These are phyloP conservation scores for Cremastinae sp. DNA, from an alignment of 2,888 invertebrate species.

Conservation along the genomic window DNA sequence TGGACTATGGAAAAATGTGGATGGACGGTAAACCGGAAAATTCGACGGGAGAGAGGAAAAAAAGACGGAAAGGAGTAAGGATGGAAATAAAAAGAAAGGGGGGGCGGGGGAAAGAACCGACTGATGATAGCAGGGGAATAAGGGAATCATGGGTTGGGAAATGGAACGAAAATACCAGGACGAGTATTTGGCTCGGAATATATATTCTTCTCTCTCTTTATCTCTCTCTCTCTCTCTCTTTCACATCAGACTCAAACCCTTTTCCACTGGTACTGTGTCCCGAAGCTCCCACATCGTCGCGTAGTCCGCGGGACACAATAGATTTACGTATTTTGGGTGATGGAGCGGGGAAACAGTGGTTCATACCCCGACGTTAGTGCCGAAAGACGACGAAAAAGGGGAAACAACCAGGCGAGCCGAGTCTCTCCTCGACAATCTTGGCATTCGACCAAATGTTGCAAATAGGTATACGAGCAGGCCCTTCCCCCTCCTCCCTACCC, in stretches of 20 bases:
- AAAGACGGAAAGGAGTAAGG: neutral
- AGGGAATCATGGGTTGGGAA: constrained; percentile 45
- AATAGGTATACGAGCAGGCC: constrained; percentile 71
- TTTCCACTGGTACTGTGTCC: constrained; percentile 1
- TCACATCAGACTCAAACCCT: neutral
- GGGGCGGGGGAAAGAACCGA: constrained; percentile 4
- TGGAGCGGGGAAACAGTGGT: constrained; percentile 72
- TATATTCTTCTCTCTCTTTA: constrained; percentile 23
- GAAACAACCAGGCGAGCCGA: constrained; percentile 36
- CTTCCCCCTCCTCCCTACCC: constrained; percentile 2
- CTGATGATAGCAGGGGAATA: constrained; percentile 27
- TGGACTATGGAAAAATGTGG: constrained; percentile 27
- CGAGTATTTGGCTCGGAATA: constrained; percentile 55
- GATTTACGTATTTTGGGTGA: constrained; percentile 77
- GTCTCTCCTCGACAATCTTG: constrained; percentile 72
- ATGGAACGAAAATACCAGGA: constrained; percentile 26
- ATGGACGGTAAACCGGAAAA: constrained; percentile 45
- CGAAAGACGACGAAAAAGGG: constrained; percentile 44
- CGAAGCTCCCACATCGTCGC: constrained; percentile 26
- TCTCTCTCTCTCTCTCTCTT: constrained; percentile 22
- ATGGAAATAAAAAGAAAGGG: neutral
- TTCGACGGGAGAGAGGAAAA: constrained; percentile 25
- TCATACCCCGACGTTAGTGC: constrained; percentile 74
- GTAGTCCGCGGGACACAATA: constrained; percentile 71
- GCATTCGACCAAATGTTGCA: constrained; percentile 76